Percentiles rank a stretch among this genome's conserved stretches.
These are phyloP conservation scores for Phlogophora meticulosa DNA, from an alignment of 2,888 invertebrate genomes.

Conservation along the genomic window DNA sequence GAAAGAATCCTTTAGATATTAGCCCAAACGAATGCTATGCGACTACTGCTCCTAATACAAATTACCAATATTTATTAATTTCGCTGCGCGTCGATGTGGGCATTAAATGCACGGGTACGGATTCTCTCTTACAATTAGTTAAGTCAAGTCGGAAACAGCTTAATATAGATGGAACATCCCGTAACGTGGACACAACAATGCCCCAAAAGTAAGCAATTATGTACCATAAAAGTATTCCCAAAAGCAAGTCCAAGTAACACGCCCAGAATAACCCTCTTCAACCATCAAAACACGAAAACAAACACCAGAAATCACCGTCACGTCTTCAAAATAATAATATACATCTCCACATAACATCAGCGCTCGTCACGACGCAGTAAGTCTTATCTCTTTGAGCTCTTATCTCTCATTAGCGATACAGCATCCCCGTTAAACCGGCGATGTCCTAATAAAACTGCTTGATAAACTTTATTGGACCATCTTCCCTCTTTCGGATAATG, in stretches of 20 bases:
- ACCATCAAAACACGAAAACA: conserved; percentile 11
- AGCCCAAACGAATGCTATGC: no score
- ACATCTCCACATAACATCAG: conserved; percentile 26
- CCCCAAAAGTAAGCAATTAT: conserved; percentile 6
- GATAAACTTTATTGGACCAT: conserved; percentile 75
- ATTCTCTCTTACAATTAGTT: no score
- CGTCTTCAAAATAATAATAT: conserved; percentile 22
- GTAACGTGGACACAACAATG: no score
- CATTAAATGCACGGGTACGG: no score
- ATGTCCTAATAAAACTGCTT: conserved; percentile 76
- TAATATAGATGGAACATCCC: no score
- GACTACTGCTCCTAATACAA: no score
- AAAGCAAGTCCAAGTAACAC: neutral
- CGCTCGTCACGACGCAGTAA: conserved; percentile 18
- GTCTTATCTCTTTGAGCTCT: conserved; percentile 59
- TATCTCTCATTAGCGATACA: conserved; percentile 82
- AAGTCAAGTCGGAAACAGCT: no score
- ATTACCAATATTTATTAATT: no score
- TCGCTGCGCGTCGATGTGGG: no score
- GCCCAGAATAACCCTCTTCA: neutral
- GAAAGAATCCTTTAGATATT: no score
- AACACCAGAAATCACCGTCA: conserved; percentile 10
- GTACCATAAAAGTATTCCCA: no score
- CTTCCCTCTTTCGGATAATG: conserved; percentile 54
- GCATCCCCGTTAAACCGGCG: conserved; percentile 72